phyloP scores from a whole-genome alignment of 2,888 invertebrate species.

The Strigamia crassipes region DNA sequence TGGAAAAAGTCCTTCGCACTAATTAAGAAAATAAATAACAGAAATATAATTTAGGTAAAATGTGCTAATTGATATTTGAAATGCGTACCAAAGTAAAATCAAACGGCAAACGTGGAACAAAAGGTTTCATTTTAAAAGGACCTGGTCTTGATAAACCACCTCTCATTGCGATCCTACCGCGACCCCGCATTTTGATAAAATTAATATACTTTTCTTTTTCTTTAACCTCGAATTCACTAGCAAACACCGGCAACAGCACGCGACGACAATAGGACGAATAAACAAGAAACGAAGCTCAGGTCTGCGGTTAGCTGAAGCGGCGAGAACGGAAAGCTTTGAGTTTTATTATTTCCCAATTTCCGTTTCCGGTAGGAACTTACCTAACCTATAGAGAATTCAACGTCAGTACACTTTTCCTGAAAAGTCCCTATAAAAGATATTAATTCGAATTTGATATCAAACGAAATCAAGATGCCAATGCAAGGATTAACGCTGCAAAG shows the following conservation, averaged over 20 bases:
- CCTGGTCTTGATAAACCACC: conserved; percentile 50
- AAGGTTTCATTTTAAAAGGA: conserved; percentile 51
- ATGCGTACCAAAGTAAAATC: conserved; percentile 70
- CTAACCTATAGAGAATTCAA: not conserved
- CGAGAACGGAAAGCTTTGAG: too few relatives aligned
- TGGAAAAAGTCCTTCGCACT: conserved; percentile 85
- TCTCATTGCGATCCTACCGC: conserved; percentile 50
- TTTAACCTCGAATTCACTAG: not conserved
- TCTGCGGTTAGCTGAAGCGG: not conserved
- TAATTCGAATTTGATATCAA: not conserved
- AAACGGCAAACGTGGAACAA: conserved; percentile 71
- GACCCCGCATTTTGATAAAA: conserved; percentile 51
- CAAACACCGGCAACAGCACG: not conserved
- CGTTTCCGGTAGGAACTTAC: not conserved
- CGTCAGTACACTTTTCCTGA: not conserved
- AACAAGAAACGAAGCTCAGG: not conserved
- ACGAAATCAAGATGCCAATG: not conserved
- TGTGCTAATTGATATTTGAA: too few relatives aligned
- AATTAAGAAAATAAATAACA: conserved; percentile 27
- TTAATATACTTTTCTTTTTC: not conserved
- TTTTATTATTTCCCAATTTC: not conserved
- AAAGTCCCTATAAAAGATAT: not conserved
- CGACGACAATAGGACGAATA: not conserved
- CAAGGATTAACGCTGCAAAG: not conserved
- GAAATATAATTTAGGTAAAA: too few relatives aligned